Base-by-base conservation (phyloP, 2,888 invertebrate species). In the Petrophora chlorosata region DNA sequence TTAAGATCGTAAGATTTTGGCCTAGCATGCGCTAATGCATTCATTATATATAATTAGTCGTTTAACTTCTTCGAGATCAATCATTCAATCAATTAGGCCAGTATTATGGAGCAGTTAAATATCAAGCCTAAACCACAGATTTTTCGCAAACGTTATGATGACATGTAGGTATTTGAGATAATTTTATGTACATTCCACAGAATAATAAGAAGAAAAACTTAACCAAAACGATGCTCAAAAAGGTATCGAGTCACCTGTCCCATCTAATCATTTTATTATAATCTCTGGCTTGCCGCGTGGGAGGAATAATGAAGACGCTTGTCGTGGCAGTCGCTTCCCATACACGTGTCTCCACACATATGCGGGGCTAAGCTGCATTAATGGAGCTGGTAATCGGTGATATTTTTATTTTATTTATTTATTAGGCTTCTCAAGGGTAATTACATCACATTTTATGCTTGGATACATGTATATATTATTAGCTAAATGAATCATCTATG, bases 221-320 rank as follows among this genome's bases (percentile, higher is more conserved):
- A n/a, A n/a, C n/a, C n/a, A n/a, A 19, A 10, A 9, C 5, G 19
- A 26, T 28, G 29, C 40, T 41, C 32, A 33, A 26, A 51, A 33
- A 25, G 4, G 23, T 10, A 38, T 25, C 10, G 32, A 16, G 61
- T 58, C 48, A 34, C 34, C 17, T 56, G 66, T 63, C 63, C 35
- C 50, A 51, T 66, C 70, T 64, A 53, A 50, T 64, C 61, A 66
- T 63, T 66, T 63, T 52, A 63, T 59, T 59, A 59, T 65, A 63
- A 55, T 61, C 50, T 50, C 40, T 63, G 57, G 54, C 59, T 59
- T 13, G 34, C 14, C 59, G 76, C 77, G 84, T 84, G 78, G 84
- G 83, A 55, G 64, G 84, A 75, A 82, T 83, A 83, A 84, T 83
- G 70, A 84, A 84, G 82, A 82, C 78, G 79, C 82, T 82, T 79